Conservation (phyloP, 2,113 vertebrate species). For the Spheniscus mendiculus region DNA sequence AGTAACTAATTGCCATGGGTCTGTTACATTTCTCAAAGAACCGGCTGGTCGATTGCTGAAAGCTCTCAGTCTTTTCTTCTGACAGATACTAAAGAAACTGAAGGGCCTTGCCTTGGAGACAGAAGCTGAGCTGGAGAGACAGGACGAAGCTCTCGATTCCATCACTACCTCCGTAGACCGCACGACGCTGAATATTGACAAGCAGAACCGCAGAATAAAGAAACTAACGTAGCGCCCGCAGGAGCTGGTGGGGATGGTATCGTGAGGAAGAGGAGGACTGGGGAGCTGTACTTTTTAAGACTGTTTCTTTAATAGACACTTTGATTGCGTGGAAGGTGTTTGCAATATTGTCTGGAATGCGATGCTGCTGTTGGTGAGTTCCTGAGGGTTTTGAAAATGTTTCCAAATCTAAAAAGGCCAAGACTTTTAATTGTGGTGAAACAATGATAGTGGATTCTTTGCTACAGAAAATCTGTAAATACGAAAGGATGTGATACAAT, state of each 20-base stretch:
- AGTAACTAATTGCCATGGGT: fast-evolving
- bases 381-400: neutral
- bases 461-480: neutral
- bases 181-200: conserved; percentile 79
- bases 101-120: conserved; percentile 90
- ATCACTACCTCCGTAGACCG: conserved; percentile 82
- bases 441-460: neutral
- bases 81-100: conserved; percentile 89
- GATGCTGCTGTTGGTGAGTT: neutral
- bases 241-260: fast-evolving
- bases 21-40: neutral
- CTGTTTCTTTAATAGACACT: neutral
- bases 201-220: conserved; percentile 85
- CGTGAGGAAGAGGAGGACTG: fast-evolving
- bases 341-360: neutral
- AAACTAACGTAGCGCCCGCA: conserved; percentile 74
- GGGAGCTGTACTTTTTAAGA: neutral
- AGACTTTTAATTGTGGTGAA: neutral
- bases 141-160: conserved; percentile 86
- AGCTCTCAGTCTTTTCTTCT: neutral
- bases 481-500: neutral
- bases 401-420: neutral
- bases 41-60: fast-evolving
- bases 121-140: conserved; percentile 87
- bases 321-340: neutral